Base-by-base conservation (phyloP, 1,140 invertebrate genomes). In the Manduca sexta region DNA sequence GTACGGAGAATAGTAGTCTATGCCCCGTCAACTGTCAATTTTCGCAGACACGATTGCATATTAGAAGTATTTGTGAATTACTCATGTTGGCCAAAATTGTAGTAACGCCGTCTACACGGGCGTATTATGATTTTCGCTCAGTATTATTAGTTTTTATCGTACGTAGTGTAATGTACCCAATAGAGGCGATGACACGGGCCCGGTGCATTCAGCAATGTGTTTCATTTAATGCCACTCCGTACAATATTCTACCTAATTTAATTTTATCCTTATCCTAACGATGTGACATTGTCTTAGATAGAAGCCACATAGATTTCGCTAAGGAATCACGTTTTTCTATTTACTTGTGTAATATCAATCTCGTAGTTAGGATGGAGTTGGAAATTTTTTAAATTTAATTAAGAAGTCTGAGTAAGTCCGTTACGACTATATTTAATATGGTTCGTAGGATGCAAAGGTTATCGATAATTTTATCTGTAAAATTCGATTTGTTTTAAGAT, bases 81-180 rank as follows among this genome's bases (percentile, higher is more conserved):
- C 75, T 81, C 77, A 60, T 69, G 71, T 72, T 72, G 77, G 77
- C 77, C 74, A 81, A 83, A 84, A 72, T 79, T 74, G 64, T 74
- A 79, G 60, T 70, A 55, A 75, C 63, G 67, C 66, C 65, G 49
- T 45, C 61, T 65, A 65, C 51, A 67, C 49, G 64, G 8, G 60
- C 59, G 63, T 70, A 69, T 69, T 74, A 80, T 79, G 51, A 71
- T 80, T 83, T 77, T 76, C 66, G 65, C 67, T 74, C 75, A 78
- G 74, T 79, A 75, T 75, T 77, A 80, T 72, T 78, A 78, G 72
- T 75, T 73, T 54, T 57, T 70, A 75, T 69, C 13, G 48, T 49
- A 45, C 45, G 49, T 50, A 45, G 39, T 39, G 43, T 51, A 49
- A n/a, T 45, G 42, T 53, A 43, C 43, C 39, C 30, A n/a, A 50